A percentile compares a stretch with the other conserved stretches of the same genome.
phyloP scores from a whole-genome alignment of 2,797 vertebrate genomes.

The Acrossocheilus wenchowensis region DNA sequence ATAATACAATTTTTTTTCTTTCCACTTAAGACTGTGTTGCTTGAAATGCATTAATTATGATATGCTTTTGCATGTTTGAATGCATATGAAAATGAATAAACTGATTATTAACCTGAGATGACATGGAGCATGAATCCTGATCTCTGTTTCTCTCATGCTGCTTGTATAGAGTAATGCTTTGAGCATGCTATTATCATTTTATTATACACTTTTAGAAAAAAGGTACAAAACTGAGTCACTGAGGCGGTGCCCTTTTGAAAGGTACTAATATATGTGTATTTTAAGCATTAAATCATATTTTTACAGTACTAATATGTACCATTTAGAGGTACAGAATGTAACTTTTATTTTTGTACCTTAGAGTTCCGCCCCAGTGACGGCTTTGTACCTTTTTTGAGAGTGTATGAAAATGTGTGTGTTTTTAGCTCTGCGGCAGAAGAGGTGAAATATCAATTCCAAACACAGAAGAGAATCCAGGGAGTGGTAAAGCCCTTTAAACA shows the following conservation, averaged over 20 bases:
- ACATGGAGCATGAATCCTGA: background rate
- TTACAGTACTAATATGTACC: background rate
- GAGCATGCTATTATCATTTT: background rate
- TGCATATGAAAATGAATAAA: background rate
- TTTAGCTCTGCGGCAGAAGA: conserved; percentile 73
- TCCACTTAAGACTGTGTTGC: background rate
- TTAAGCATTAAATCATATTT: background rate
- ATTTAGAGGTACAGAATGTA: background rate
- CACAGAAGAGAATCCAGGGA: conserved; percentile 71
- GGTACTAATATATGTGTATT: background rate
- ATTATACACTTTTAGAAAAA: background rate
- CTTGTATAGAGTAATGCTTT: background rate
- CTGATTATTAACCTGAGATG: background rate
- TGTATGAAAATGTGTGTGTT: conserved; percentile 36
- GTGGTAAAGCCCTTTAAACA: conserved; percentile 70
- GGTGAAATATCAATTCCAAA: conserved; percentile 77
- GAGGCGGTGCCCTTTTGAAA: background rate
- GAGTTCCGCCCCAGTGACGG: background rate
- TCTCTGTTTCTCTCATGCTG: background rate
- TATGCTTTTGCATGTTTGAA: background rate
- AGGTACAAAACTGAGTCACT: background rate
- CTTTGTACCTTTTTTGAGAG: background rate
- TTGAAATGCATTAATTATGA: conserved; percentile 15
- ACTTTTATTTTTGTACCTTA: background rate
- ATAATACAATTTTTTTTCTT: background rate